Evolutionary conservation across 2,113 vertebrate genomes (phyloP).

Genomic region (Toxotes jaculatrix): DNA sequence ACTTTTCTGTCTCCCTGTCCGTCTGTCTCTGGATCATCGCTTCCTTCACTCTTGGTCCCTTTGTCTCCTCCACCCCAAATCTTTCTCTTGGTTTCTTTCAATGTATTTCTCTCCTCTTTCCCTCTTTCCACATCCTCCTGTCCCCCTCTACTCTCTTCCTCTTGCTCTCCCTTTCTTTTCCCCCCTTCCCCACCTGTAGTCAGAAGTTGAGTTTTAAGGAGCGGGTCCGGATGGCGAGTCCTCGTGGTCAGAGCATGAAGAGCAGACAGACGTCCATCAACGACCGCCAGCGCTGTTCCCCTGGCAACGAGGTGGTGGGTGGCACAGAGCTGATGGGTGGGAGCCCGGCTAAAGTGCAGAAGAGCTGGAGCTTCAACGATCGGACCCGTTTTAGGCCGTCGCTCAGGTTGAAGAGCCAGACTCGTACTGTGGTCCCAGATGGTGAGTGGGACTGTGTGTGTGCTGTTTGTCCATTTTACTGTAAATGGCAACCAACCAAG

Average conservation of each 20-base stretch:
- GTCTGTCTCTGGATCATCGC: not conserved
- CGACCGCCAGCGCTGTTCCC: conserved; percentile 92
- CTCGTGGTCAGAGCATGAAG: conserved; percentile 96
- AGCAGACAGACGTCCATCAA: conserved; percentile 91
- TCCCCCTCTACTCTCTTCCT: not conserved
- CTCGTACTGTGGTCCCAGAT: conserved; percentile 88
- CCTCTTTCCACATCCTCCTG: too few species aligned
- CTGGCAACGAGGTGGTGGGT: conserved; percentile 88
- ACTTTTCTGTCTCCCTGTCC: not conserved
- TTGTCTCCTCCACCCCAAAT: not conserved
- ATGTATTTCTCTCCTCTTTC: conserved; percentile 7
- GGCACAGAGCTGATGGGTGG: conserved; percentile 78
- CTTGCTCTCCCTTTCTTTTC: not conserved
- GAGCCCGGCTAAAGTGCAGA: conserved; percentile 97
- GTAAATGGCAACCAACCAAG: not conserved
- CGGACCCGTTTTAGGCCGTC: conserved; percentile 96
- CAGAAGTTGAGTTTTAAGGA: conserved; percentile 99
- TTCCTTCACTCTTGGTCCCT: not conserved
- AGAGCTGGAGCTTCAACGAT: conserved; percentile 99
- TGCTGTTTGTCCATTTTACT: not conserved
- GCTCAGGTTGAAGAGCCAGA: conserved; percentile 94
- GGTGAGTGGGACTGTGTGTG: conserved; percentile 81
- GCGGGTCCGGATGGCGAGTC: conserved; percentile 97
- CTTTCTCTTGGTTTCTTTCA: not conserved
- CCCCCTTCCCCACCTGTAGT: conserved; percentile 81